phyloP scores from a whole-genome alignment of 2,888 invertebrate species.

The Lasioglossum marginatum region DNA sequence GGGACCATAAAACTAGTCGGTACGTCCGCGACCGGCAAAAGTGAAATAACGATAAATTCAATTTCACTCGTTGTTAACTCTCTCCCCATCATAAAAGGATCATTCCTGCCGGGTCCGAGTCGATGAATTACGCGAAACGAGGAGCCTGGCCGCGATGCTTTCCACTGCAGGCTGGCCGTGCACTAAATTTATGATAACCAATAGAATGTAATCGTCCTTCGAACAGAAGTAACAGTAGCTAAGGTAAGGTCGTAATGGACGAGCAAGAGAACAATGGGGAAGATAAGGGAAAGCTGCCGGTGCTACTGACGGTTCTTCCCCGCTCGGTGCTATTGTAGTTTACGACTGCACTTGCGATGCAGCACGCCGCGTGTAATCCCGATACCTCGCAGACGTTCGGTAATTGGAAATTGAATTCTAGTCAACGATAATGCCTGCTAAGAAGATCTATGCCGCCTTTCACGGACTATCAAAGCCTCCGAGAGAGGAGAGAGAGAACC shows the following conservation, averaged over 20 bases:
- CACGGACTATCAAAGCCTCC: background rate
- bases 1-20: background rate
- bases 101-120: background rate
- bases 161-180: conserved; percentile 2
- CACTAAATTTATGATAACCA: conserved; percentile 33
- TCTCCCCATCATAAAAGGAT: conserved; percentile 24
- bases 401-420: conserved; percentile 30
- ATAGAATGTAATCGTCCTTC: conserved; percentile 43
- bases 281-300: conserved; percentile 54
- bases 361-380: background rate
- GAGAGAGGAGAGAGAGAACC: too few species aligned
- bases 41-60: conserved; percentile 35
- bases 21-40: background rate
- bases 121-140: conserved; percentile 15
- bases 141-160: conserved; percentile 25
- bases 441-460: background rate
- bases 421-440: background rate
- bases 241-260: conserved; percentile 41
- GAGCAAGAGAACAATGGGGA: conserved; percentile 45
- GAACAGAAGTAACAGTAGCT: conserved; percentile 33
- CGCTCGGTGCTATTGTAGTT: conserved; percentile 31
- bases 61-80: conserved; percentile 21
- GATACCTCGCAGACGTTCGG: conserved; percentile 14
- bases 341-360: conserved; percentile 24
- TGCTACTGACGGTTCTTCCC: conserved; percentile 40